Conservation (phyloP, 1,140 invertebrate genomes). For the Neodiprion lecontei region DNA sequence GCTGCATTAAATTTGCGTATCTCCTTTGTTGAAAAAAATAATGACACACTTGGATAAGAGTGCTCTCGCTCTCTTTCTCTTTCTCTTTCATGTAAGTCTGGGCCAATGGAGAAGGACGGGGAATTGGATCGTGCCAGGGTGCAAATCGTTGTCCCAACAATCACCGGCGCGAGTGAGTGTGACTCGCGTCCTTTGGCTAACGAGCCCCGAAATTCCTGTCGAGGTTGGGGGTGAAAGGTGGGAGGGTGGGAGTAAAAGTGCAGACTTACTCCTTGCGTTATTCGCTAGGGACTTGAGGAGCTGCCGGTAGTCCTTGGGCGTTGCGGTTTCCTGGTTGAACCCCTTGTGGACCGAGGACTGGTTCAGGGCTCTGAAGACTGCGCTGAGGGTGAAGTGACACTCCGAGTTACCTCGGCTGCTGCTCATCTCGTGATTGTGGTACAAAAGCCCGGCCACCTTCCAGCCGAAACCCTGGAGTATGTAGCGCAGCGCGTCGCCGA, state of each 20-base stretch:
- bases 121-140: no score
- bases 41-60: no score
- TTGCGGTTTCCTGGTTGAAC: constrained; percentile 68
- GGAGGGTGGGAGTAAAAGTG: background rate
- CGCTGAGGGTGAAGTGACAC: constrained; percentile 76
- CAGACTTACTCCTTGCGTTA: constrained; percentile 80
- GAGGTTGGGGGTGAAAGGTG: background rate
- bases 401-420: constrained; percentile 70
- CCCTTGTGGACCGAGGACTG: constrained; percentile 65
- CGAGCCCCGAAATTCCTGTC: background rate
- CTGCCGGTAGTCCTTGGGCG: constrained; percentile 65
- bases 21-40: no score
- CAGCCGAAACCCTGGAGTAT: constrained; percentile 77
- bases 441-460: constrained; percentile 73
- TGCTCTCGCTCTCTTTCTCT: no score
- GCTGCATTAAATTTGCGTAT: no score
- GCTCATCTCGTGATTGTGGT: constrained; percentile 70
- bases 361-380: constrained; percentile 71
- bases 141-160: background rate
- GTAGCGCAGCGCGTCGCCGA: constrained; percentile 73
- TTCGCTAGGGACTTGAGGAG: constrained; percentile 71
- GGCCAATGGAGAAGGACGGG: no score
- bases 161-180: background rate
- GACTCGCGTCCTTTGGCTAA: background rate
- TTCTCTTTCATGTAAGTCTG: no score